Evolutionary conservation across 2,888 invertebrate genomes (phyloP), one percentile per base, ranked within the genome.

Genomic region (Dichetophora obliterata): DNA sequence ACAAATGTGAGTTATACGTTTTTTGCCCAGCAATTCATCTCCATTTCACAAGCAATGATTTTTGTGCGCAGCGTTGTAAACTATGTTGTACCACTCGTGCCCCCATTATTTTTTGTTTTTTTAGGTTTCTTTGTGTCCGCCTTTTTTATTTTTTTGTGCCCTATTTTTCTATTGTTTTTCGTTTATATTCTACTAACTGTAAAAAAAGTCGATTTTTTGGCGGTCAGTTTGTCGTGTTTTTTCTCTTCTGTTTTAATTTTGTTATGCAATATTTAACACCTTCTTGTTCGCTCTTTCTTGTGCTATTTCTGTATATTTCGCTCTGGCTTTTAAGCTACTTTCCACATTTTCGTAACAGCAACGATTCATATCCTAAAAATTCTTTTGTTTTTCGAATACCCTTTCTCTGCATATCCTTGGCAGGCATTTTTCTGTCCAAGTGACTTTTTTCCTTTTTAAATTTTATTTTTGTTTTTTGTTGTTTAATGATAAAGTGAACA

Each of bases 1-100:
- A 74, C 65, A 74, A 74, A 74, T 74, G 74, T 74, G 66, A 74
- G 54, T 74, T 66, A 66, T 59, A 37, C 66, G 37, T 27, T 74
- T 50, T 74, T 65, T 66, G 66, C 65, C 34, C 37, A n/a, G 66
- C 74, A 65, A 66, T 74, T 52, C 74, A 52, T 72, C 66, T 66
- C 74, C 54, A 66, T 74, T 74, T 66, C 66, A 34, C 71, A 52
- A 37, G 74, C 66, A 74, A 66, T 73, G 73, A 63, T 63, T 73
- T 73, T 73, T 73, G 54, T 31, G n/a, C 63, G 5, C 50, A 22
- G 68, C 24, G 48, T 59, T 48, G 43, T 37, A 37, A 19, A 34
- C 66, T 34, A 31, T 31, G 31, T 19, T 9, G 19, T 65, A 9
- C 34, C 8, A n/a, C n/a, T 63, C 34, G 5, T n/a, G n/a, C 34